Base-by-base conservation (phyloP, 2,797 vertebrate genomes). In the Fringilla coelebs region DNA sequence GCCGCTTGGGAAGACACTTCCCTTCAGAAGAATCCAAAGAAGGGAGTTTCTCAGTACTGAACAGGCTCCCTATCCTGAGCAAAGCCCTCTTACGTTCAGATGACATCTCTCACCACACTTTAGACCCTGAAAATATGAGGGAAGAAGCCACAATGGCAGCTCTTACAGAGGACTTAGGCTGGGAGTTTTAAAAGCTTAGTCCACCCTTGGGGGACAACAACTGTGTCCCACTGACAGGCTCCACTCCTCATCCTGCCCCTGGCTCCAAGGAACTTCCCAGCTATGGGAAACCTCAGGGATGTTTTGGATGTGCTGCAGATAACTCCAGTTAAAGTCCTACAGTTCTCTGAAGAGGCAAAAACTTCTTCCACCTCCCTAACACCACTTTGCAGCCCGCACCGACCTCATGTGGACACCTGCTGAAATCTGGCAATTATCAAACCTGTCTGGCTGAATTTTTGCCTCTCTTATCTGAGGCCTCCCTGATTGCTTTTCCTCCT, bases 391-490 rank as follows among this genome's bases (percentile, higher is more conserved):
- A 89, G 41, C 85, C 49, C 61, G 13, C 73, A 67, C 26, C 24
- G 51, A 22, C 70, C 71, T 88, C 79, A 79, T 3, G 7, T 11
- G 63, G 74, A 63, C 55, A 85, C 34, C 48, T 60, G 41, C 77
- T 82, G 74, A 82, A 87, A 95, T 43, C 74, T 36, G 45, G 61
- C 60, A 89, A 82, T 80, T 74, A 96, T 54, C 71, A 82, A 60
- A 57, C 32, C 34, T 55, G 46, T 3, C 71, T 70, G 43, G 60
- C n/a, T 76, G 60, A 45, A 76, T 62, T 88, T 87, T 38, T 41
- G 58, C 63, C 71, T 90, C 41, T 68, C 80, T 89, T 90, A 94
- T 75, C 91, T 90, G 75, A 87, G 68, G 74, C 49, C 34, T 76
- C 54, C 46, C 36, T 88, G 67, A 94, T 45, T 88, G 86, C 84